Base-by-base conservation (phyloP, 1,140 invertebrate species). In the Drosophila seguyi region DNA sequence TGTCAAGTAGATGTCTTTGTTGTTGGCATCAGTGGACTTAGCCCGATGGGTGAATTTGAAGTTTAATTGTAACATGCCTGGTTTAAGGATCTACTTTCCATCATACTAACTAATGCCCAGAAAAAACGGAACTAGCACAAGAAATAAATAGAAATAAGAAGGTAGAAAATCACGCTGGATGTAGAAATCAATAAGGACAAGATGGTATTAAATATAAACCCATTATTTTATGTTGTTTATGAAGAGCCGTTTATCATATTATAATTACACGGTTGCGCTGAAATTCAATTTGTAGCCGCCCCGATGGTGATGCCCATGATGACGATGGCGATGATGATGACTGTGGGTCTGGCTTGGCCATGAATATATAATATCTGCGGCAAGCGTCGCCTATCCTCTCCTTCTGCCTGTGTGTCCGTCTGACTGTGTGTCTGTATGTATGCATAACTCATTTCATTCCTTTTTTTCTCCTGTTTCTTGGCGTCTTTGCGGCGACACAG, bases 351-450 rank as follows among this genome's bases (percentile, higher is more conserved):
- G 48, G 10, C 29, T 60, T 25, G 58, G 58, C 58, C 58, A 60
- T 60, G 58, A 60, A 60, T 60, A 55, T 31, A 60, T 60, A 60
- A 60, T 60, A 60, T 55, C 52, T 60, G 44, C 20, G 45, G 45
- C 57, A 53, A 34, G 18, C 29, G 14, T 60, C 16, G 27, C 31
- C 52, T 38, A 55, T 16, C 34, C 52, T 55, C 52, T 55, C 34
- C 52, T 38, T 5, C 14, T 53, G 50, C 13, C 20, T 22, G 14
- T 50, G 16, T 59, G 13, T 47, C 56, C 14, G 11, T 50, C 31
- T 34, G 29, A 34, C 6, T 22, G 31, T 53, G 8, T 34, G 48
- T 34, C 3, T 36, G 50, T 53, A 16, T 55, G 52, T 55, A 38
- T 55, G 34, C 52, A 55, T 55, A 53, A 53, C 36, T 55, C 52